A percentile compares a stretch with the other conserved stretches of the same genome.
phyloP scores from a whole-genome alignment of 2,113 vertebrate species.

The Oncorhynchus gorbuscha region DNA sequence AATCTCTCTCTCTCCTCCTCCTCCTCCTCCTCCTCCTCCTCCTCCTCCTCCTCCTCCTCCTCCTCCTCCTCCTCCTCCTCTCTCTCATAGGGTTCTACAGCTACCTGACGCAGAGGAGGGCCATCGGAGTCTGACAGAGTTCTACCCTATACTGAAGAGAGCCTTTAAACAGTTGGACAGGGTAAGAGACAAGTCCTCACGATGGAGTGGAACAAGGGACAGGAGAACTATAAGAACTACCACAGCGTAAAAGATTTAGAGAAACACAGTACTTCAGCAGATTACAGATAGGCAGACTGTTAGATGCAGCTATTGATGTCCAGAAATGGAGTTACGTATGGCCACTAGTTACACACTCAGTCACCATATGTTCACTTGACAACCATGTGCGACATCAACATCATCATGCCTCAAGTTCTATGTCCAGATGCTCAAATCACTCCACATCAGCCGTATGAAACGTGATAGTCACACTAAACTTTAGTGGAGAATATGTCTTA shows the following conservation, averaged over 20 bases:
- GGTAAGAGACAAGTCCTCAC: constrained; percentile 37
- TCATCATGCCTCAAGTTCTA: constrained; percentile 47
- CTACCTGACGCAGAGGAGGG: constrained; percentile 26
- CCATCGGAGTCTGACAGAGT: constrained; percentile 50
- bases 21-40: too few relatives aligned
- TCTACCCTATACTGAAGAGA: constrained; percentile 58
- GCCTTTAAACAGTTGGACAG: constrained; percentile 39
- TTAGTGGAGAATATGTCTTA: constrained; percentile 9
- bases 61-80: too few relatives aligned
- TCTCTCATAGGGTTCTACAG: constrained; percentile 26
- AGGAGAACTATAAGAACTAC: not conserved
- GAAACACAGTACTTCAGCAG: constrained; percentile 34
- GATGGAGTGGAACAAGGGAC: not conserved
- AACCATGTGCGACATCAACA: constrained; percentile 42
- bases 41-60: too few relatives aligned
- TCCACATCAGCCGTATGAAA: constrained; percentile 46
- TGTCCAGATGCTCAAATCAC: constrained; percentile 62
- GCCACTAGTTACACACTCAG: constrained; percentile 59
- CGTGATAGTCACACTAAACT: constrained; percentile 49
- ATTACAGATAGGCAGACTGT: constrained; percentile 60
- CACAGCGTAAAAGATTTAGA: not conserved
- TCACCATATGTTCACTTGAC: constrained; percentile 69
- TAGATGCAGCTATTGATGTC: constrained; percentile 54
- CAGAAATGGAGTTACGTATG: constrained; percentile 66
- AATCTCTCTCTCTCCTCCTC: not conserved